A percentile compares a stretch with the other conserved stretches of the same genome.
Evolutionary conservation across 1,140 invertebrate species (phyloP).

Genomic region (Drosophila bifasciata): DNA sequence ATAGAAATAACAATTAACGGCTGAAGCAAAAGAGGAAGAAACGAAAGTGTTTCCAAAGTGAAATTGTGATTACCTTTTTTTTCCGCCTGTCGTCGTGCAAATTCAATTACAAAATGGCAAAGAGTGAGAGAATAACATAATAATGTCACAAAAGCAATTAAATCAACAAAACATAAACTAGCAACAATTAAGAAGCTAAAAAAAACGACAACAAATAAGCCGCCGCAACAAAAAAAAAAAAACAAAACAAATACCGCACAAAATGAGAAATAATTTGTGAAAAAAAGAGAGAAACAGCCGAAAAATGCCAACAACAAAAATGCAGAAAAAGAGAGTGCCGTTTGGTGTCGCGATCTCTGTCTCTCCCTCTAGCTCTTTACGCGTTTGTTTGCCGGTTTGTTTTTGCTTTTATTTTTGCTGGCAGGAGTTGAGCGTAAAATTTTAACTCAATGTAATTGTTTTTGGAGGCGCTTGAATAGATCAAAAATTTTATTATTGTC

Average conservation of each 20-base stretch:
- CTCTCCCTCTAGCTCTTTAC: slow-evolving; percentile 25
- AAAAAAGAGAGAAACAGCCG: no score
- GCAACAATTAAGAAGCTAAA: slow-evolving; percentile 35
- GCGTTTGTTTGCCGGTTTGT: slow-evolving; percentile 32
- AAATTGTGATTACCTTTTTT: slow-evolving; percentile 44
- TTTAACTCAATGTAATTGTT: no score
- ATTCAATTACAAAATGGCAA: slow-evolving; percentile 57
- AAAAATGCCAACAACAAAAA: no score
- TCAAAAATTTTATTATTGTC: no score
- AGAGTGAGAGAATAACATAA: slow-evolving; percentile 45
- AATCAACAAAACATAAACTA: slow-evolving; percentile 22
- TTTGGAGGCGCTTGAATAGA: no score
- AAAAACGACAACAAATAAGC: slow-evolving; percentile 19
- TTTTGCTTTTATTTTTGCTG: slow-evolving; percentile 5
- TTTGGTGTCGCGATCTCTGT: not conserved
- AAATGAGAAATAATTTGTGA: no score
- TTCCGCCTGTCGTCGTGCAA: slow-evolving; percentile 23
- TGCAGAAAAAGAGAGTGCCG: no score
- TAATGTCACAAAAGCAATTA: slow-evolving; percentile 44
- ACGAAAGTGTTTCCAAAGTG: slow-evolving; percentile 60
- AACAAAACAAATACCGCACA: slow-evolving; percentile 9
- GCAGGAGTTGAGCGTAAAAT: no score
- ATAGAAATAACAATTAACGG: slow-evolving; percentile 7
- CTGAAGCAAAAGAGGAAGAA: slow-evolving; percentile 38
- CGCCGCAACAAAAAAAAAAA: no score